These are phyloP conservation scores for Botia almorhae DNA, from an alignment of 2,797 vertebrate genomes.

Conservation along the genomic window DNA sequence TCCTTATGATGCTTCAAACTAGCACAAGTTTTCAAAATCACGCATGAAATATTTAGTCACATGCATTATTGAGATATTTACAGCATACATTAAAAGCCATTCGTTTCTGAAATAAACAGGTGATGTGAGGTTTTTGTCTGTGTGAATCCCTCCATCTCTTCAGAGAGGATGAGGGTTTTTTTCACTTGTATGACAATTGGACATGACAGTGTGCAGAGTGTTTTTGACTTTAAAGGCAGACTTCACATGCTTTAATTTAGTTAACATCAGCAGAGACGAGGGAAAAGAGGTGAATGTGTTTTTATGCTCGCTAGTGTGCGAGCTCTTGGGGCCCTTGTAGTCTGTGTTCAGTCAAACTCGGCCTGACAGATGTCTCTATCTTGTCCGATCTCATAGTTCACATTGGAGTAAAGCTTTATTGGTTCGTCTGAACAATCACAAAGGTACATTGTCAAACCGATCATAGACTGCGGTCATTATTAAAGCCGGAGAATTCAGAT, in stretches of 20 bases:
- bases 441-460: slow-evolving; percentile 61
- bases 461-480: slow-evolving; percentile 39
- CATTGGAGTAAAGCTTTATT: slow-evolving; percentile 67
- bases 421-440: slow-evolving; percentile 69
- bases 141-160: slow-evolving; percentile 64
- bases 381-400: slow-evolving; percentile 78
- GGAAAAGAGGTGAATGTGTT: slow-evolving; percentile 54
- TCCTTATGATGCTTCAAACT: slow-evolving; percentile 72
- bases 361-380: slow-evolving; percentile 81
- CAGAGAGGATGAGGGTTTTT: slow-evolving; percentile 57
- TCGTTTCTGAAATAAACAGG: slow-evolving; percentile 77
- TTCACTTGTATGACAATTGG: slow-evolving; percentile 73
- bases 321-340: slow-evolving; percentile 63
- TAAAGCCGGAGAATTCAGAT: slow-evolving; percentile 27
- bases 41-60: slow-evolving; percentile 78
- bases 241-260: slow-evolving; percentile 79
- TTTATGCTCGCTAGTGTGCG: slow-evolving; percentile 50
- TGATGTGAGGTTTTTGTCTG: slow-evolving; percentile 48
- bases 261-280: slow-evolving; percentile 78
- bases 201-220: slow-evolving; percentile 75
- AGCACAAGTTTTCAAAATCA: slow-evolving; percentile 76
- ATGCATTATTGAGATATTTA: slow-evolving; percentile 83
- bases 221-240: slow-evolving; percentile 72
- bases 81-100: slow-evolving; percentile 85
- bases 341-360: slow-evolving; percentile 71